Evolutionary conservation across 2,797 vertebrate genomes (phyloP).

Genomic region (Mareca penelope): DNA sequence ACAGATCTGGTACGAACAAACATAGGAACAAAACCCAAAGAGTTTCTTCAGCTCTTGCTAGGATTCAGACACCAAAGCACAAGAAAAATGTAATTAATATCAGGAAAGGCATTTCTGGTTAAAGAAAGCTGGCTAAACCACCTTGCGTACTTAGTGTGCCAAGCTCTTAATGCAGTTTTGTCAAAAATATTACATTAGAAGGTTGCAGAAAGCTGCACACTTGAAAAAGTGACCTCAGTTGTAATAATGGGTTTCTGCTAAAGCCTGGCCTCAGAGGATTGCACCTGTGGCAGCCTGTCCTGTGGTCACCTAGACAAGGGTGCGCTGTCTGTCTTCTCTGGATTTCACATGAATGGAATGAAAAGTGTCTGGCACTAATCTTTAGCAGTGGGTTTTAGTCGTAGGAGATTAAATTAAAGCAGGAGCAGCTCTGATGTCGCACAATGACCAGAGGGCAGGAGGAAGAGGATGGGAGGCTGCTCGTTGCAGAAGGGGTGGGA

Average conservation of each 20-base stretch:
- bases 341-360: neutral
- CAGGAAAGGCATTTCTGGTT: neutral
- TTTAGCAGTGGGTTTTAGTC: neutral
- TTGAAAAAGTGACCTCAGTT: neutral
- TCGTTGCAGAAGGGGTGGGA: neutral
- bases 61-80: neutral
- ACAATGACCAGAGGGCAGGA: fast-evolving
- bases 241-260: neutral
- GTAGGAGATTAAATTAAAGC: fast-evolving
- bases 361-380: neutral
- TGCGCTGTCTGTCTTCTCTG: neutral
- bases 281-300: fast-evolving
- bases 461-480: neutral
- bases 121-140: neutral
- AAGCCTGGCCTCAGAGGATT: neutral
- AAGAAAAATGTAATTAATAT: neutral
- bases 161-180: neutral
- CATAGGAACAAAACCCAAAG: neutral
- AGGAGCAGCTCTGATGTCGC: neutral
- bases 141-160: neutral
- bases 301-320: neutral
- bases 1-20: neutral
- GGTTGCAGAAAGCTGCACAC: neutral
- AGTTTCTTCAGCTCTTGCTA: neutral
- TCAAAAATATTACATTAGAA: neutral